Base-by-base conservation (phyloP, 2,797 vertebrate species). In the Anniella stebbinsi region DNA sequence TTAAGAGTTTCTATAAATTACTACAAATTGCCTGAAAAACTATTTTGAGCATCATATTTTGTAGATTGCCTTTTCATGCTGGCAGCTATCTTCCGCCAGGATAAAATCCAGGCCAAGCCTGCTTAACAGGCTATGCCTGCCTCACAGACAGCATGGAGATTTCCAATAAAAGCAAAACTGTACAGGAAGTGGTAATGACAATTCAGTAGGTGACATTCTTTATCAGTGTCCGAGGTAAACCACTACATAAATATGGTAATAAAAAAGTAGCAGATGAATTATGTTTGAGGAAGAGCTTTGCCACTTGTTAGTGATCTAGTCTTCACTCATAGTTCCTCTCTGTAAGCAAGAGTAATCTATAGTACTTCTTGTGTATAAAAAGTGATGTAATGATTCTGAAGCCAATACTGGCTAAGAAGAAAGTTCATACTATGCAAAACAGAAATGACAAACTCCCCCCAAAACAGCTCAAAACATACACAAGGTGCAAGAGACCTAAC, bases 161-260 rank as follows among this genome's bases (percentile, higher is more conserved):
- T 95, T 90, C 83, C 76, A 78, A 94, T 83, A 70, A 91, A 94
- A 87, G 0, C 9, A 66, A 57, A 84, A 21, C 38, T 15, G 63
- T 90, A 36, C 78, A 78, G 78, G 81, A 17, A 18, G 8, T 48
- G 11, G 1, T 8, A 63, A 83, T 85, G 82, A 30, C 17, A 80
- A 41, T 72, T 91, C 70, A 89, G 11, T 15, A 85, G 3, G 2
- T 77, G 41, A 12, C 13, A 83, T 25, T 87, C 41, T 72, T 92
- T 90, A 63, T 87, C 38, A 13, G 87, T 60, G 38, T 63, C 67
- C 82, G 86, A 67, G 75, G 75, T 80, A 89, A 89, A 83, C 87
- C 73, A 8, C 51, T 45, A 72, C 54, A 91, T 91, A 60, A 83
- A 54, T 66, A 80, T 25, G 66, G 17, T 33, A 80, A 0, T 5